Conservation (phyloP, 53 echinoderm and acorn worm genomes). For the Henricia sp. region DNA sequence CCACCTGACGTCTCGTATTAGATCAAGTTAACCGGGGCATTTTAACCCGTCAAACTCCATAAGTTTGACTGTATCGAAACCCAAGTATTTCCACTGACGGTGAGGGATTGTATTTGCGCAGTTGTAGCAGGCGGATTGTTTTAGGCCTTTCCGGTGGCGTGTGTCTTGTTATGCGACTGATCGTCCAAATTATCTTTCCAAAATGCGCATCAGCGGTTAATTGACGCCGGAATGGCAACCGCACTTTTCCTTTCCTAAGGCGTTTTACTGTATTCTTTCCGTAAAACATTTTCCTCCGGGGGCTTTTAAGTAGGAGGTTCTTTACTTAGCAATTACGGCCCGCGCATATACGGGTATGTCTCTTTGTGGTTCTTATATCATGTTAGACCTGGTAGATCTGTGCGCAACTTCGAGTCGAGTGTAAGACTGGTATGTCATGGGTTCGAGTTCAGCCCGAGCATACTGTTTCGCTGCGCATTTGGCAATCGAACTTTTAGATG, state of each 20-base stretch:
- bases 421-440: no score
- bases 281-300: no score
- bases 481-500: no score
- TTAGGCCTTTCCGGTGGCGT: conserved; percentile 47
- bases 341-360: no score
- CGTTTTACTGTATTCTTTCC: no score
- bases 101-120: conserved; percentile 41
- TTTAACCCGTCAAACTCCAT: conserved; percentile 57
- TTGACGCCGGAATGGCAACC: background rate
- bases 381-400: no score
- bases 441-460: no score
- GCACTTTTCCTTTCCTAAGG: conserved; percentile 15
- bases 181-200: conserved; percentile 46
- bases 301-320: no score
- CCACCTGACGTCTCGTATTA: conserved; percentile 62
- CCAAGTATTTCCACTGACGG: conserved; percentile 12
- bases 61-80: conserved; percentile 5
- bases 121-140: conserved; percentile 46
- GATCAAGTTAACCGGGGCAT: conserved; percentile 55
- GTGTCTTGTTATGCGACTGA: conserved; percentile 42
- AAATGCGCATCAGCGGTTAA: conserved; percentile 48
- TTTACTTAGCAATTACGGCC: no score
- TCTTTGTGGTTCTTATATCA: no score
- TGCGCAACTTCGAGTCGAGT: no score
- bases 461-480: no score